Evolutionary conservation across 2,888 invertebrate species (phyloP), one percentile per base, ranked within the genome.

Genomic region (Agrilus mali): DNA sequence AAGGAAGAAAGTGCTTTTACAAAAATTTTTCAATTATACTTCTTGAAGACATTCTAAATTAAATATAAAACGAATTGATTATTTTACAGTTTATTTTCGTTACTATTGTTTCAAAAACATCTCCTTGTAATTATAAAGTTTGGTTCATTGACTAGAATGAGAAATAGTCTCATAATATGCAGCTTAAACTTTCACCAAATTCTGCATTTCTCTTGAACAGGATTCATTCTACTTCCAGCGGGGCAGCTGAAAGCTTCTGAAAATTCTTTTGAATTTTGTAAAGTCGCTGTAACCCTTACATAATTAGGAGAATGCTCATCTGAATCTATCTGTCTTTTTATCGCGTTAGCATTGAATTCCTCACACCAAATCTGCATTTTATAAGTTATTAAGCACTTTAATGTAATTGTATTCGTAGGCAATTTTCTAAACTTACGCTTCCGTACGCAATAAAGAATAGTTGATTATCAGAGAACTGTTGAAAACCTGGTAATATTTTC

Each of bases 311-410:
- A 78, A 56, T 88, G 87, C 38, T 80, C 77, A 53, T 87, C 86
- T 17, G 50, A 50, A 44, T 75, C 71, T 3, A 86, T 59, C 46
- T 83, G 80, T 50, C 74, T 73, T 36, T 70, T 68, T 7, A 83
- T 60, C 1, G 81, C 76, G 27, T 77, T 75, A 20, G 68, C 68
- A 32, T 80, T 81, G 49, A 74, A 76, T 27, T 79, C 75, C 60
- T 88, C 87, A 61, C 92, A 92, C 92, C 92, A 92, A 10, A 89
- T 70, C 84, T 86, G 65, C 31, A n/a, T n/a, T n/a, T n/a, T n/a
- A n/a, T n/a, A n/a, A 61, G 56, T 41, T 27, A 43, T 41, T 38
- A 34, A 33, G 36, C 15, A 35, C 36, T 38, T 36, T 40, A 36
- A 41, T 14, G 41, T 16, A 31, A 14, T 27, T 27, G 2, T 27